Evolutionary conservation across 2,797 vertebrate species (phyloP), one percentile per base, ranked within the genome.

Genomic region (Anguilla marmorata): DNA sequence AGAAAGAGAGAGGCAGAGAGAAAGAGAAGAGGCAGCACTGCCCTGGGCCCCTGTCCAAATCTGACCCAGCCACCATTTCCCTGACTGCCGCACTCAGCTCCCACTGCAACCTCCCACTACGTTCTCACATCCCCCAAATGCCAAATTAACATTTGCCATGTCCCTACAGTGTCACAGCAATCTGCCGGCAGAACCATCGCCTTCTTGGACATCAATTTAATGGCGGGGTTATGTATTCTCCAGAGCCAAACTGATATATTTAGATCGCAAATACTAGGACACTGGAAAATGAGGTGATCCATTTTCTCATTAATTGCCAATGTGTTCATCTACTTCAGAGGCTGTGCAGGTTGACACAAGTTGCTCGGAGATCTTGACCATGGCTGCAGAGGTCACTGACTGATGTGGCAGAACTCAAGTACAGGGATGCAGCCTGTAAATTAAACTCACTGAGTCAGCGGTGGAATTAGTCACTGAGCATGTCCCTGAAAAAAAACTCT

Each of bases 191-290:
- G 74, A 45, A 45, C 8, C 54, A 11, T 19, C 3, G 87, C 58
- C 27, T 2, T 84, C 83, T 60, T 37, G 27, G 50, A 56, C 83
- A 24, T 30, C 45, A 48, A 48, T 82, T 7, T n/a, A 82, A 48
- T 48, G 45, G 14, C 24, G 45, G 41, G 27, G 8, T 48, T 21
- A 50, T 58, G 11, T 27, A 41, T 9, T 87, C 37, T 69, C 80
- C 63, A 8, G 80, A 84, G 83, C n/a, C 83, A 12, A 69, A 66
- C 58, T 48, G 66, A 76, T 76, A 95, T 93, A 94, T 90, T 93
- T 94, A 92, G 60, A 90, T 91, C 90, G 90, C 89, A 74, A 88
- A 37, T 90, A 93, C 86, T 91, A 91, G 92, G 93, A 91, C 92
- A 92, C 87, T 88, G 88, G 85, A 90, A 93, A 91, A 92, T 3